These are phyloP conservation scores for Menura novaehollandiae DNA, from an alignment of 2,113 vertebrate species.

Conservation along the genomic window DNA sequence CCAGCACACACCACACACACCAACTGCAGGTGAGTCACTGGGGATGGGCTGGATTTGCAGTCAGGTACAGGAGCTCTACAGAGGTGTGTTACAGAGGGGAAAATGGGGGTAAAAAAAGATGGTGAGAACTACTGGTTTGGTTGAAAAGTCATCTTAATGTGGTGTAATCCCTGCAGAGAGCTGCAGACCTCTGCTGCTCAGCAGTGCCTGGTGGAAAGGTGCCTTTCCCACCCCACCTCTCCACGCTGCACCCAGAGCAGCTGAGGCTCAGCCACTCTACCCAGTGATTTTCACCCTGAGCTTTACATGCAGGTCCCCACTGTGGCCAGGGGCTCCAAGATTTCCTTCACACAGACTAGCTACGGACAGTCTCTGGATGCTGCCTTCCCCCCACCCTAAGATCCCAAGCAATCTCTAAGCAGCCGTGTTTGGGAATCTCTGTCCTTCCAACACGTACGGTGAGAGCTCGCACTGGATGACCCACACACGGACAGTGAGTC, in stretches of 20 bases:
- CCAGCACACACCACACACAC: constrained; percentile 54
- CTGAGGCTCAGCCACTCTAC: neutral
- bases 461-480: neutral
- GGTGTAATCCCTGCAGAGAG: neutral
- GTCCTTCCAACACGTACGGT: neutral
- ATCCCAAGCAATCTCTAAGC: neutral
- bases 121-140: neutral
- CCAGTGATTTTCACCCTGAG: neutral
- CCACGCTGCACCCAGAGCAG: neutral
- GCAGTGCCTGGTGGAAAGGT: neutral
- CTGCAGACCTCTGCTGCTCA: neutral
- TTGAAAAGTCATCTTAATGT: neutral
- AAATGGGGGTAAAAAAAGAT: neutral
- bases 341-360: neutral
- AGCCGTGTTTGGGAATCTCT: constrained; percentile 1
- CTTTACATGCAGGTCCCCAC: neutral
- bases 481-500: neutral
- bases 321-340: neutral
- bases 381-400: neutral
- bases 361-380: neutral
- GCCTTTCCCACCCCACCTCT: neutral
- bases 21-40: constrained; percentile 6
- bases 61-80: neutral
- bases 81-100: neutral
- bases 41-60: neutral